These are phyloP conservation scores for Sminthurinus signatus DNA, from an alignment of 1,140 invertebrate genomes.

Conservation along the genomic window DNA sequence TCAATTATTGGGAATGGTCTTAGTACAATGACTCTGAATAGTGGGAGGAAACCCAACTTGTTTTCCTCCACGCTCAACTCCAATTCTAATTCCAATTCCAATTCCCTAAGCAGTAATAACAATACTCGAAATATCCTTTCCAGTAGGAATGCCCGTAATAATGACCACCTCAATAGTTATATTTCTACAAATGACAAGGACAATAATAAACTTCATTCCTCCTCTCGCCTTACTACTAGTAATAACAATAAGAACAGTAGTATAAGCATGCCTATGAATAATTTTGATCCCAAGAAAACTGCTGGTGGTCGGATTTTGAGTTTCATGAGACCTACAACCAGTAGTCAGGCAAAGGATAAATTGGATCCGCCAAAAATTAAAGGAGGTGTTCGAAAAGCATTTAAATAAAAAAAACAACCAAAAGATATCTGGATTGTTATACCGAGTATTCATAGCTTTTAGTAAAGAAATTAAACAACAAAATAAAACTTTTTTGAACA, in stretches of 20 bases:
- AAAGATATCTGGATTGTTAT: neutral
- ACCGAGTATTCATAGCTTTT: neutral
- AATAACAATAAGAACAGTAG: neutral
- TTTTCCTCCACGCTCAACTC: neutral
- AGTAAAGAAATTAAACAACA: neutral
- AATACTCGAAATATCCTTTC: neutral
- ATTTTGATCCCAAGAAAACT: too few relatives aligned
- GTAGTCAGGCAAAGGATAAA: constrained; percentile 56
- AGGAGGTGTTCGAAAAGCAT: constrained; percentile 16
- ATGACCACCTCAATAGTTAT: neutral
- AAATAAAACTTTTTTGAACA: too few relatives aligned
- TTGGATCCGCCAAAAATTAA: constrained; percentile 28
- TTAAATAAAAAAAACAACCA: constrained; percentile 21
- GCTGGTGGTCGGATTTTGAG: constrained; percentile 48
- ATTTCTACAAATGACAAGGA: neutral
- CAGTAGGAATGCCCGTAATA: constrained; percentile 1
- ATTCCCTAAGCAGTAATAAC: too few relatives aligned
- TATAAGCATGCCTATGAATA: neutral
- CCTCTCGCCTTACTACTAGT: too few relatives aligned
- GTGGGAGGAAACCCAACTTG: neutral
- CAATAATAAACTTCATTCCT: too few relatives aligned
- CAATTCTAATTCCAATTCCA: neutral
- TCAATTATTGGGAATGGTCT: neutral
- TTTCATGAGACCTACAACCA: constrained; percentile 58
- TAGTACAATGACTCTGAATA: neutral